Conservation (phyloP, 2,888 invertebrate species). For the Xiphydria camelus region DNA sequence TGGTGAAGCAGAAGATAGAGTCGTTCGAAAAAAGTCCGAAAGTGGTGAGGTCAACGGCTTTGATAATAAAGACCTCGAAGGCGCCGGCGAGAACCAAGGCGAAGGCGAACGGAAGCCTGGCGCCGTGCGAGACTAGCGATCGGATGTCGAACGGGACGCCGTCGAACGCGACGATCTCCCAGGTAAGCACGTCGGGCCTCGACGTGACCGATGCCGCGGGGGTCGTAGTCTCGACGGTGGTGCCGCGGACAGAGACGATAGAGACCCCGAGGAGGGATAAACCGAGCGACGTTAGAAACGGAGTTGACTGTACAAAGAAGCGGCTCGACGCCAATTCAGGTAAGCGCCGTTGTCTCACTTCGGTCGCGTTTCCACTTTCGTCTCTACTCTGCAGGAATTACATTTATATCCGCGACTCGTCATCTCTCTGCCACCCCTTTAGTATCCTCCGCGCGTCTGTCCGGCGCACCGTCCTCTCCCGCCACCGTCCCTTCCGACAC, state of each 20-base stretch:
- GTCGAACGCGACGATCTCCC: background rate
- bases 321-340: slow-evolving; percentile 10
- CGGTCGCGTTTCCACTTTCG: no score
- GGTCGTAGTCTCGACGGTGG: background rate
- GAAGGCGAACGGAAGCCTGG: slow-evolving; percentile 12
- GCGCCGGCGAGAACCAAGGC: slow-evolving; percentile 32
- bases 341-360: no score
- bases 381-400: no score
- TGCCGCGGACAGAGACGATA: background rate
- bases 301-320: slow-evolving; percentile 21
- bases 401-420: no score
- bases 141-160: background rate
- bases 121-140: background rate
- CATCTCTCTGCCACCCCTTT: no score
- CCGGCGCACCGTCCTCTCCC: no score
- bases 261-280: background rate
- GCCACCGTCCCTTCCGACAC: no score
- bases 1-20: slow-evolving; percentile 51
- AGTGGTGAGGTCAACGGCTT: slow-evolving; percentile 51
- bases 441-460: no score
- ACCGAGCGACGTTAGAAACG: slow-evolving; percentile 26
- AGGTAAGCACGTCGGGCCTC: background rate
- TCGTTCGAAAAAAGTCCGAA: slow-evolving; percentile 52
- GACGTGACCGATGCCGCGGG: background rate
- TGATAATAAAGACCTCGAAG: slow-evolving; percentile 53